Evolutionary conservation across 2,797 vertebrate species (phyloP), one percentile per base, ranked within the genome.

Genomic region (Scolopax bukidnonensis): DNA sequence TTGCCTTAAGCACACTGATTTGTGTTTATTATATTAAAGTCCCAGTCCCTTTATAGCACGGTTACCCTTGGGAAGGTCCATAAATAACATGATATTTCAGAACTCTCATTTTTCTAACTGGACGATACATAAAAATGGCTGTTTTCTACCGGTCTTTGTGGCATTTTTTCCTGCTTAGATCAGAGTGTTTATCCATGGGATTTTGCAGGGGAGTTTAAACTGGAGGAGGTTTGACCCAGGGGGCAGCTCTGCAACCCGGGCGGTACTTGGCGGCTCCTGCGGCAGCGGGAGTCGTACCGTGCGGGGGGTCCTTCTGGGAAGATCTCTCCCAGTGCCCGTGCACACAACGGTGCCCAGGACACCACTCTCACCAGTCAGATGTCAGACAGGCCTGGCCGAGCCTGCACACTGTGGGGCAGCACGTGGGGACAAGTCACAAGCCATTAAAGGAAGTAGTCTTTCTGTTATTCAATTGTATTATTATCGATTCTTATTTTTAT

Each of bases 1-100:
- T 71, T 96, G 91, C 93, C 85, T 93, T 90, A 95, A 96, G 91
- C 83, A 84, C 65, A 89, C 43, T 81, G 78, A 90, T 94, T 93
- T 93, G 12, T 95, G 80, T 77, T 71, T 78, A 54, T 95, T 92
- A 65, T 60, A 83, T 63, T 68, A 83, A 92, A 85, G 53, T 65
- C 75, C 33, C 32, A n/a, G 47, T 89, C 59, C 64, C 50, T 90
- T 95, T 95, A 93, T 88, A 93, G 74, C 16, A 40, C 41, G 21
- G 53, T 87, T 96, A 83, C 88, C 57, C 89, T 93, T 97, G 91
- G 88, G 88, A 87, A 93, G 24, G 28, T 75, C 84, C 59, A 77
- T 71, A 93, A 96, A 95, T 93, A 86, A 63, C 65, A 80, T 8
- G 33, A 64, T 76, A 81, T 90, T 87, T 94, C 73, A 84, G 53